A percentile compares a stretch with the other conserved stretches of the same genome.
phyloP scores from a whole-genome alignment of 2,888 invertebrate genomes.

The Scaptomyza parva region DNA sequence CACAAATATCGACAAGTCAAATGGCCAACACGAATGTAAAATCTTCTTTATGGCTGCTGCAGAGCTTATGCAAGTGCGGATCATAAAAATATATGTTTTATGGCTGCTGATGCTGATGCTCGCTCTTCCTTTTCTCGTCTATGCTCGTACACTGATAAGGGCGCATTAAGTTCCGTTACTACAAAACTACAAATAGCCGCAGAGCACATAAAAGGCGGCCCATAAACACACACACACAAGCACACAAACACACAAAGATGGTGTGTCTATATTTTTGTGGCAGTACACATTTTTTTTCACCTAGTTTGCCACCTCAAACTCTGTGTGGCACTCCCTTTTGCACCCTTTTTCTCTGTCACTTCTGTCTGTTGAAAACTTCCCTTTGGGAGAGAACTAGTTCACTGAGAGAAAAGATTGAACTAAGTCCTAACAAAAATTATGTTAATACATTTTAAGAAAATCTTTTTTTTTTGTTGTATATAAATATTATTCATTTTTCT shows the following conservation, averaged over 20 bases:
- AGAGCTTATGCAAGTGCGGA: slow-evolving; percentile 36
- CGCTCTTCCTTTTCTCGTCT: slow-evolving; percentile 23
- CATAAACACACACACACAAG: slow-evolving; percentile 27
- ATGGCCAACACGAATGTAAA: slow-evolving; percentile 6
- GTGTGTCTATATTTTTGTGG: slow-evolving; percentile 57
- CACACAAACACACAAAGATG: not conserved
- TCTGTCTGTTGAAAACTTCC: slow-evolving; percentile 22
- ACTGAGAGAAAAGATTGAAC: not conserved
- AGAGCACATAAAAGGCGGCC: slow-evolving; percentile 60
- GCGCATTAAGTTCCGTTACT: slow-evolving; percentile 39
- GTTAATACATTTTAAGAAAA: no score
- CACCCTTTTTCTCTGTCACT: not conserved
- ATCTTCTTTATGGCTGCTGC: slow-evolving; percentile 7
- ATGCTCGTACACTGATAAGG: slow-evolving; percentile 42
- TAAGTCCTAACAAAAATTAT: no score
- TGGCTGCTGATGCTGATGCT: slow-evolving; percentile 34
- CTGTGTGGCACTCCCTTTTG: not conserved
- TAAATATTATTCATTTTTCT: no score
- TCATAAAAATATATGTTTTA: slow-evolving; percentile 66
- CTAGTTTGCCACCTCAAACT: slow-evolving; percentile 50
- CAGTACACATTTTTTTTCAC: slow-evolving; percentile 53
- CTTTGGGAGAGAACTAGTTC: not conserved
- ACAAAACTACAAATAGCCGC: slow-evolving; percentile 68
- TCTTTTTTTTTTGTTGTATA: no score
- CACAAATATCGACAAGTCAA: slow-evolving; percentile 23